Base-by-base conservation (phyloP, 92 coral and sea anemone genomes). In the Muricea muricata region DNA sequence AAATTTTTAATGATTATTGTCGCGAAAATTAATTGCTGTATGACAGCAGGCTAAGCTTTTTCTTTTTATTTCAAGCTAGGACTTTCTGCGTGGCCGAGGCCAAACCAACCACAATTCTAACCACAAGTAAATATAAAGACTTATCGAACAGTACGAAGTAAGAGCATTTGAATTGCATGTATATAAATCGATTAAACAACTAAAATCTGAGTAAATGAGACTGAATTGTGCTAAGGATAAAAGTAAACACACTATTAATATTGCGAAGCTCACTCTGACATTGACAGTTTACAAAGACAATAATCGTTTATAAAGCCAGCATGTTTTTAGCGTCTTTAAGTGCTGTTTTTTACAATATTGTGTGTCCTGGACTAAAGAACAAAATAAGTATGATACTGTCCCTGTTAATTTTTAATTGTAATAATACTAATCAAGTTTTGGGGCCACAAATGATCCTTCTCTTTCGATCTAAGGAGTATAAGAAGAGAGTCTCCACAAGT, bases 1-100 rank as follows among this genome's bases (percentile, higher is more conserved):
- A 75, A 75, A 75, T 75, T 75, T 47, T 75, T 75, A 75, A 75
- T 75, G 65, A 75, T 35, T 32, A 47, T 52, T 75, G 80, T 23
- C 80, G 80, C 80, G 41, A 48, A 54, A 37, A 47, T 75, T 74
- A 74, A 74, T 74, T 75, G 80, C 37, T 20, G 18, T 25, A 61
- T 26, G 37, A 28, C 17, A 63, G 0, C 34, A 18, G 37, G 31
- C 65, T 21, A 29, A 57, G 65, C 65, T 57, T 57, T 57, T 6
- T 30, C 12, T 63, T 25, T 63, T 28, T 13, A 63, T 15, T 63
- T 63, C 35, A 32, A 0, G 70, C 70, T 10, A 32, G n/a, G n/a
- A n/a, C n/a, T n/a, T n/a, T n/a, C n/a, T 12, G 37, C 30, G 37
- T 18, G 15, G 56, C 20, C 56, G 11, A n/a, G n/a, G n/a, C n/a